Evolutionary conservation across 2,888 invertebrate genomes (phyloP).

Genomic region (Drosophila neutralis): DNA sequence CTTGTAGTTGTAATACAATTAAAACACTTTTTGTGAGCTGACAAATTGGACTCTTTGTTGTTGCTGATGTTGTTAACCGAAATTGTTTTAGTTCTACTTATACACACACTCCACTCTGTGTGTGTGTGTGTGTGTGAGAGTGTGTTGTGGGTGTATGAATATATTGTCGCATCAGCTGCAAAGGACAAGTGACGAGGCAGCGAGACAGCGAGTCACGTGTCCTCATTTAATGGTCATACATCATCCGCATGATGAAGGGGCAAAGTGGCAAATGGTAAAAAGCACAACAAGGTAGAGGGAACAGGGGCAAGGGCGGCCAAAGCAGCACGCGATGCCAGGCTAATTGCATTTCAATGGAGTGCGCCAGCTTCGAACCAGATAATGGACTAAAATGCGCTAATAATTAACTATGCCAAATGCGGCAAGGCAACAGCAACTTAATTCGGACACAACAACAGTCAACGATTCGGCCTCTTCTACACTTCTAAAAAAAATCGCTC

Average conservation of each 20-base stretch:
- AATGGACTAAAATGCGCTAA: conserved; percentile 76
- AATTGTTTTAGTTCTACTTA: conserved; percentile 58
- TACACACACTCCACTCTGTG: not conserved
- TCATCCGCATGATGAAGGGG: conserved; percentile 45
- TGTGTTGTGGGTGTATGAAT: conserved; percentile 15
- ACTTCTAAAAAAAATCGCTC: not conserved
- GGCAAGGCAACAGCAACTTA: conserved; percentile 15
- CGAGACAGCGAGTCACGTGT: conserved; percentile 45
- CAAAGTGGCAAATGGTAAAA: conserved; percentile 1
- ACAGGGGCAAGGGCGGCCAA: not conserved
- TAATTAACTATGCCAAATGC: conserved; percentile 71
- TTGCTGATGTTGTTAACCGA: conserved; percentile 40
- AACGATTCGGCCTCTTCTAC: not conserved
- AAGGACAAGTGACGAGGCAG: conserved; percentile 17
- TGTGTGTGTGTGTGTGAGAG: not conserved
- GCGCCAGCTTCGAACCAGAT: conserved; percentile 60
- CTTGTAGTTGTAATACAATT: conserved; percentile 63
- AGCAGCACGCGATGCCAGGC: conserved; percentile 36
- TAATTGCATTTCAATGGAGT: conserved; percentile 76
- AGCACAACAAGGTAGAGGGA: not conserved
- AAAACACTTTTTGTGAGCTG: conserved; percentile 59
- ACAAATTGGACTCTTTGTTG: conserved; percentile 46
- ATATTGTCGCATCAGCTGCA: conserved; percentile 14
- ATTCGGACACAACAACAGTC: conserved; percentile 14
- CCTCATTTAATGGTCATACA: conserved; percentile 66